Conservation (phyloP, 1,140 invertebrate genomes). For the Amyelois transitella region DNA sequence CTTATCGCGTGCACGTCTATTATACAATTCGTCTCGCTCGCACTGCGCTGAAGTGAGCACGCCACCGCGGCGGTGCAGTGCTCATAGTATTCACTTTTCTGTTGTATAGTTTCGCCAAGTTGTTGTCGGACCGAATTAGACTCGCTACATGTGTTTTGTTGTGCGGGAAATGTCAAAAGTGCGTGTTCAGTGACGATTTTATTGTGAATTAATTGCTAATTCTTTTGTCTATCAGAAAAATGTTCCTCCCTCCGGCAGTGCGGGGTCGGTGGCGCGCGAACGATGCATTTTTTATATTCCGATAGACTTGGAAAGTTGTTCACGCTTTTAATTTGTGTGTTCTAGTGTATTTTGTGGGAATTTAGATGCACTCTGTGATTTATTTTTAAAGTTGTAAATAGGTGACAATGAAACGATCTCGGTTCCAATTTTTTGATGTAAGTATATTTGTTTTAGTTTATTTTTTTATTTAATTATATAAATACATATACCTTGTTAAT, state of each 20-base stretch:
- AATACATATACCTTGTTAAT: background rate
- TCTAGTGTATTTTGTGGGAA: constrained; percentile 14
- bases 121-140: constrained; percentile 38
- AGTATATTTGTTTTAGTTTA: constrained; percentile 15
- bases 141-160: constrained; percentile 26
- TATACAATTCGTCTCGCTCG: constrained; percentile 31
- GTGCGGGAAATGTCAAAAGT: constrained; percentile 24
- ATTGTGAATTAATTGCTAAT: constrained; percentile 9
- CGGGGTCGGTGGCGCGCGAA: constrained; percentile 30
- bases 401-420: constrained; percentile 28
- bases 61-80: constrained; percentile 9
- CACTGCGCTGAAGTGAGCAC: constrained; percentile 18
- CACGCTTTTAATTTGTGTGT: constrained; percentile 33
- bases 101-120: constrained; percentile 44
- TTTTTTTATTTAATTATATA: background rate
- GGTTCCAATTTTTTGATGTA: constrained; percentile 26
- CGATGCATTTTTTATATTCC: constrained; percentile 38
- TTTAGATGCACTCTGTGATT: constrained; percentile 11
- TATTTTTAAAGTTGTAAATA: constrained; percentile 7
- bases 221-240: constrained; percentile 10
- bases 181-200: constrained; percentile 17
- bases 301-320: constrained; percentile 47
- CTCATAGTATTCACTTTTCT: constrained; percentile 50
- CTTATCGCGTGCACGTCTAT: constrained; percentile 15
- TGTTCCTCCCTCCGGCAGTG: constrained; percentile 13